Conservation (phyloP, 2,797 vertebrate species). For the Brachyrhaphis roseni region DNA sequence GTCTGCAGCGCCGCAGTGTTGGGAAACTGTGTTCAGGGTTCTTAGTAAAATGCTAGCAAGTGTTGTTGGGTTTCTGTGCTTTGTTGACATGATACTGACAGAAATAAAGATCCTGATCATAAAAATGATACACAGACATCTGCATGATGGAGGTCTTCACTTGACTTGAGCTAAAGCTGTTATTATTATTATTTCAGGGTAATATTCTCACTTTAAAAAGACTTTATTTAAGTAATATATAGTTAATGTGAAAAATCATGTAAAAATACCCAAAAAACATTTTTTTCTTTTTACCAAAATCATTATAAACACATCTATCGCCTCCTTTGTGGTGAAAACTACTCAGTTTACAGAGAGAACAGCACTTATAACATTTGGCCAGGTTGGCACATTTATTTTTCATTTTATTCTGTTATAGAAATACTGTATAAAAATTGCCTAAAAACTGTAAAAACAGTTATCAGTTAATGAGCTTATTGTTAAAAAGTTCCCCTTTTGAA, state of each 20-base stretch:
- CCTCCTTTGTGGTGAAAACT: not conserved
- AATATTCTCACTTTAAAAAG: not conserved
- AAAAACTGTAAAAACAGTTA: not conserved
- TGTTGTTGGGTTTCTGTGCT: not conserved
- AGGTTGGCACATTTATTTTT: too few species aligned
- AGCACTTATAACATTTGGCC: too few species aligned
- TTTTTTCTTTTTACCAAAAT: not conserved
- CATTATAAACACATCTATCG: not conserved
- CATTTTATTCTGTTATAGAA: not conserved
- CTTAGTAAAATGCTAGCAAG: conserved; percentile 29
- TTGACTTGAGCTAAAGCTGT: too few species aligned
- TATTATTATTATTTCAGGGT: not conserved
- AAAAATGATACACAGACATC: not conserved
- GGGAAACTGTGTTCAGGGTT: not conserved
- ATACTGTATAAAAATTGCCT: not conserved
- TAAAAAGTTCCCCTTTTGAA: too few species aligned
- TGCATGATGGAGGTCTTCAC: not conserved
- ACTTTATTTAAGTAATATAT: not conserved
- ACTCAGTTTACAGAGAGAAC: not conserved
- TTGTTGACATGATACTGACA: not conserved
- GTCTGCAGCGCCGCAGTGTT: not conserved
- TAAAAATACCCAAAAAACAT: too few species aligned
- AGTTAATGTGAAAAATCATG: not conserved
- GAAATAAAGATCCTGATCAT: not conserved
- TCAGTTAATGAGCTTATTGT: not conserved